Evolutionary conservation across 2,113 vertebrate genomes (phyloP).

Genomic region (Paramisgurnus dabryanus): DNA sequence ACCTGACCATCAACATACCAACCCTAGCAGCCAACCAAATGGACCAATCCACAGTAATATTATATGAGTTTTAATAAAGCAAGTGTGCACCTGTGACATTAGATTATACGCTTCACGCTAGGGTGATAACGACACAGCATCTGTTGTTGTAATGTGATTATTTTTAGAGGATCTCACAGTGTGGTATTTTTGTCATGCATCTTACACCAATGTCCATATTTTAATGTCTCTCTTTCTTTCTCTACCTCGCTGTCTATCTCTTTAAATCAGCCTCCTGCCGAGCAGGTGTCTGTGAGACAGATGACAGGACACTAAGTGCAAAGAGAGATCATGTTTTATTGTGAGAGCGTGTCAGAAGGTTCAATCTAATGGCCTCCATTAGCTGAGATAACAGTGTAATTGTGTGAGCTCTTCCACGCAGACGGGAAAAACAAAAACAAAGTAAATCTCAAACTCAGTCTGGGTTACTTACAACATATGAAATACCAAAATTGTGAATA

Average conservation of each 20-base stretch:
- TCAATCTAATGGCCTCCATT: slow-evolving; percentile 11
- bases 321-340: neutral
- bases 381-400: neutral
- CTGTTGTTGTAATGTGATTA: slow-evolving; percentile 65
- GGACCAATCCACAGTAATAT: too few relatives aligned
- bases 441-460: neutral
- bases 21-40: too few relatives aligned
- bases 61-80: neutral
- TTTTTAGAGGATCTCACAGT: slow-evolving; percentile 57
- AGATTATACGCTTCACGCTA: neutral
- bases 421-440: neutral
- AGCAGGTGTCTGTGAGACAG: neutral
- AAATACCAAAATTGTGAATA: too few relatives aligned
- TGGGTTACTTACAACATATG: neutral
- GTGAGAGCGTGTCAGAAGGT: neutral
- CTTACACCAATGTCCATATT: slow-evolving; percentile 40
- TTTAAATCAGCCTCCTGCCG: neutral
- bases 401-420: neutral
- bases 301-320: neutral
- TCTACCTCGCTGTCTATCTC: neutral
- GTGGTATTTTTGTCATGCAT: neutral
- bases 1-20: too few relatives aligned
- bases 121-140: neutral
- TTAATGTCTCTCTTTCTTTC: too few relatives aligned
- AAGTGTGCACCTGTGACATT: neutral